Evolutionary conservation across 1,140 invertebrate genomes (phyloP).

Genomic region (Trichogramma pretiosum): DNA sequence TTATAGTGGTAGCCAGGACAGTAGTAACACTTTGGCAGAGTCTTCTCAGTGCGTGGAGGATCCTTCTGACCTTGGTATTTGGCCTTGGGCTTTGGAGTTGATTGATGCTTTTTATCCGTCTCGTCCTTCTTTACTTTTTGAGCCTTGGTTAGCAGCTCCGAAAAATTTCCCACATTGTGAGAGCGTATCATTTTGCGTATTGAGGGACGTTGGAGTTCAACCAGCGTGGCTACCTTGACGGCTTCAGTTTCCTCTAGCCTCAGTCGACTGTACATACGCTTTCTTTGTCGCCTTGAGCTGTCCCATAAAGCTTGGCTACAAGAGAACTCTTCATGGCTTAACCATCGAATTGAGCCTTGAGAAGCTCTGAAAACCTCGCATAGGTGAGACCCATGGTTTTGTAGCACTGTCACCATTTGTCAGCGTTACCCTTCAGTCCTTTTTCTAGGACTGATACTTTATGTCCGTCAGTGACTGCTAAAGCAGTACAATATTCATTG

Average conservation of each 20-base stretch:
- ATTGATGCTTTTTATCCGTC: neutral
- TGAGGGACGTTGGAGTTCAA: conserved; percentile 12
- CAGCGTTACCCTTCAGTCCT: conserved; percentile 15
- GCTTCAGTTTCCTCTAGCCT: conserved; percentile 11
- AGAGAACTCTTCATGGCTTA: conserved; percentile 3
- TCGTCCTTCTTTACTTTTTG: conserved; percentile 15
- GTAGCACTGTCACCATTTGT: conserved; percentile 20
- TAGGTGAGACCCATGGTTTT: conserved; percentile 12
- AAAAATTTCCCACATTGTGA: conserved; percentile 4
- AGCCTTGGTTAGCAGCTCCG: neutral
- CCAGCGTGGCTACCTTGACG: neutral
- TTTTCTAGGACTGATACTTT: neutral
- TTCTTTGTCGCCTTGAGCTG: conserved; percentile 17
- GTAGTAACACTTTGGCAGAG: conserved; percentile 17
- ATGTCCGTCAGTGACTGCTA: neutral
- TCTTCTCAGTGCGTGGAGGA: neutral
- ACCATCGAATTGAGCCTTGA: conserved; percentile 13
- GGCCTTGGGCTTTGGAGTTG: neutral
- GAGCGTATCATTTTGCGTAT: conserved; percentile 2
- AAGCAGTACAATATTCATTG: neutral
- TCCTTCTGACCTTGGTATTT: conserved; percentile 4
- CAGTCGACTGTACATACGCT: conserved; percentile 13
- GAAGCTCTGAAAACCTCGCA: conserved; percentile 11
- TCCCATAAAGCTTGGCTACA: conserved; percentile 14
- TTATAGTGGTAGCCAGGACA: conserved; percentile 23